Evolutionary conservation across 1,140 invertebrate genomes (phyloP).

Genomic region (Leptinotarsa lineolata): DNA sequence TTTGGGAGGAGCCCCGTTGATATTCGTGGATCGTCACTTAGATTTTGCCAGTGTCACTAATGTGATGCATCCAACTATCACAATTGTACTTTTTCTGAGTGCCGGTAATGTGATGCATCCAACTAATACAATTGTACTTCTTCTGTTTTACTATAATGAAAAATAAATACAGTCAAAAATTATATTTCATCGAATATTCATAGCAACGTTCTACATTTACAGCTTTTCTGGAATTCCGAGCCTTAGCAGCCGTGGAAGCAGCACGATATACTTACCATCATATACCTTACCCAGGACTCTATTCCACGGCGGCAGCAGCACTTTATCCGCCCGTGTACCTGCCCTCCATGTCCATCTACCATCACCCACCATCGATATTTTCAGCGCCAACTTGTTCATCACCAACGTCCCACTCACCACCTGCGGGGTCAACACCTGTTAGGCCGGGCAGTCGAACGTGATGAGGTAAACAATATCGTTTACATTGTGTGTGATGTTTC

Average conservation of each 20-base stretch:
- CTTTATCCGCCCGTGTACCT: slow-evolving; percentile 42
- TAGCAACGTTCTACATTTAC: background rate
- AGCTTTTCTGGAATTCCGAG: slow-evolving; percentile 44
- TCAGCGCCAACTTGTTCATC: slow-evolving; percentile 36
- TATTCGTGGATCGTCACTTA: too few relatives aligned
- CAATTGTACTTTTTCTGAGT: too few relatives aligned
- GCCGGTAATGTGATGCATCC: too few relatives aligned
- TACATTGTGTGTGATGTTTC: too few relatives aligned
- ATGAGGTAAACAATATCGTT: slow-evolving; percentile 38
- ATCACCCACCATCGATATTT: slow-evolving; percentile 30
- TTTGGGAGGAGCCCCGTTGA: too few relatives aligned
- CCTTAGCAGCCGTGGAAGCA: slow-evolving; percentile 43
- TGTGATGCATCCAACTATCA: too few relatives aligned
- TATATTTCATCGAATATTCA: too few relatives aligned
- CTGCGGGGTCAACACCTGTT: slow-evolving; percentile 28
- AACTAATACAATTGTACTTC: too few relatives aligned
- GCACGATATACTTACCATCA: slow-evolving; percentile 42
- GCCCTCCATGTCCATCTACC: slow-evolving; percentile 41
- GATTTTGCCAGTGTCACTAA: too few relatives aligned
- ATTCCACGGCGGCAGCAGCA: slow-evolving; percentile 39
- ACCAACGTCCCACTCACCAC: slow-evolving; percentile 36
- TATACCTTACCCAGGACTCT: slow-evolving; percentile 39
- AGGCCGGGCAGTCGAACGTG: slow-evolving; percentile 41
- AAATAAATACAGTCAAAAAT: background rate
- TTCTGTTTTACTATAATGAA: background rate